Conservation (phyloP, 2,888 invertebrate genomes). For the Ectropis crepuscularia region DNA sequence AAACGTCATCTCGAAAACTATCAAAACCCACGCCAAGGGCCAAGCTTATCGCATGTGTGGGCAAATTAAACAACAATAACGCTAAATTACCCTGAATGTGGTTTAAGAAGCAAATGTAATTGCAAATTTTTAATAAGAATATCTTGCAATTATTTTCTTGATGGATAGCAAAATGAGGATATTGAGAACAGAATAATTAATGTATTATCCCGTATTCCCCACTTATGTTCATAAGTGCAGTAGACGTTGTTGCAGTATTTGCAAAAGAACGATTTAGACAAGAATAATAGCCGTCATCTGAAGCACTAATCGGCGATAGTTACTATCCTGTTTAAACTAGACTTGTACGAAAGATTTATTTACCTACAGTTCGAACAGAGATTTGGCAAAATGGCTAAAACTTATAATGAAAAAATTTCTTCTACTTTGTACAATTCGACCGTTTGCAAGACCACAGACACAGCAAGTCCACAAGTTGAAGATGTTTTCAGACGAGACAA, state of each 20-base stretch:
- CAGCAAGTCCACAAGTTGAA: too few species aligned
- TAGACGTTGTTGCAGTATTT: background rate
- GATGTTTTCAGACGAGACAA: too few species aligned
- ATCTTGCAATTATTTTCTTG: conserved; percentile 41
- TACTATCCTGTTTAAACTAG: too few species aligned
- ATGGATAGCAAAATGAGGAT: conserved; percentile 1
- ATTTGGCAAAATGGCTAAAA: conserved; percentile 12
- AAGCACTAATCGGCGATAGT: too few species aligned
- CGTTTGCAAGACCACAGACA: conserved; percentile 57
- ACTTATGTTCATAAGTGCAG: background rate
- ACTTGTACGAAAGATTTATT: conserved; percentile 8
- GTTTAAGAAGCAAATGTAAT: conserved; percentile 37
- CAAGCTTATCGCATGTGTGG: background rate
- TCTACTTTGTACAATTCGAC: conserved; percentile 65
- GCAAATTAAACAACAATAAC: conserved; percentile 36
- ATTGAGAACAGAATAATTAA: too few species aligned
- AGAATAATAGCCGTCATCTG: too few species aligned
- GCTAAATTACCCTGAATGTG: conserved; percentile 42
- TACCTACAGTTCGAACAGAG: conserved; percentile 18
- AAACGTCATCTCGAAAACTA: too few species aligned
- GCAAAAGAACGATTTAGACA: background rate
- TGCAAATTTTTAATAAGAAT: conserved; percentile 48
- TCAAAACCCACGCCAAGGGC: background rate
- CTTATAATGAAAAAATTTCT: conserved; percentile 42
- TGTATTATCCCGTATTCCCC: background rate